phyloP scores from a whole-genome alignment of 2,797 vertebrate genomes.

The Sebastes elongatus region DNA sequence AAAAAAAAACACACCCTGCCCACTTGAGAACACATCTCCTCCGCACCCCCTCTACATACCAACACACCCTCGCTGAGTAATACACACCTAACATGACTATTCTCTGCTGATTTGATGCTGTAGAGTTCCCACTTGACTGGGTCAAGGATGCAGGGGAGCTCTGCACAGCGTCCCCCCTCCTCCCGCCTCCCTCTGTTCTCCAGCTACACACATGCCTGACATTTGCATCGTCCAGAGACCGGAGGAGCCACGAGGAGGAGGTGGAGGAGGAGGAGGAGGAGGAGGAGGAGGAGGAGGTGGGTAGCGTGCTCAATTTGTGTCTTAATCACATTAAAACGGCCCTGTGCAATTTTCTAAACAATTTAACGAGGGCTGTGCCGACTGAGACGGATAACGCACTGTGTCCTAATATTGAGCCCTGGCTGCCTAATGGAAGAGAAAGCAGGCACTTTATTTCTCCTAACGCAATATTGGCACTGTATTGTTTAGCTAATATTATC shows the following conservation, averaged over 20 bases:
- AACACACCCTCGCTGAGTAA: conserved; percentile 6
- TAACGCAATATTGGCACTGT: conserved; percentile 6
- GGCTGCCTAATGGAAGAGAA: conserved; percentile 44
- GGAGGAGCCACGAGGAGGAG: not conserved
- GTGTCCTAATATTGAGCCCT: conserved; percentile 43
- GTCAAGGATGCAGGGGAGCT: conserved; percentile 24
- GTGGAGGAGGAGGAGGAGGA: not conserved
- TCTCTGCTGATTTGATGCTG: not conserved
- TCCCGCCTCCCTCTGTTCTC: conserved; percentile 1
- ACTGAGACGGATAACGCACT: conserved; percentile 48
- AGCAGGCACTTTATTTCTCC: conserved; percentile 36
- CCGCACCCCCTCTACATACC: not conserved
- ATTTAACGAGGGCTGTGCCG: conserved; percentile 50
- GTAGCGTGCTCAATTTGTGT: conserved; percentile 45
- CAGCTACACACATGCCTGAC: conserved; percentile 41
- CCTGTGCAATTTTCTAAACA: conserved; percentile 61
- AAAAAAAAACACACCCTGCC: not conserved
- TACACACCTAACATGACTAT: not conserved
- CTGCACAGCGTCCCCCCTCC: not conserved
- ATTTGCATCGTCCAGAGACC: conserved; percentile 41
- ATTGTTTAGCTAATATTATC: conserved; percentile 29
- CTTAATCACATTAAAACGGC: conserved; percentile 67
- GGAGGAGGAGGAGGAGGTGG: conserved; percentile 31
- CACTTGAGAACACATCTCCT: not conserved
- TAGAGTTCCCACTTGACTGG: conserved; percentile 2